phyloP scores from a whole-genome alignment of 1,140 invertebrate genomes.

The Latrodectus geometricus region DNA sequence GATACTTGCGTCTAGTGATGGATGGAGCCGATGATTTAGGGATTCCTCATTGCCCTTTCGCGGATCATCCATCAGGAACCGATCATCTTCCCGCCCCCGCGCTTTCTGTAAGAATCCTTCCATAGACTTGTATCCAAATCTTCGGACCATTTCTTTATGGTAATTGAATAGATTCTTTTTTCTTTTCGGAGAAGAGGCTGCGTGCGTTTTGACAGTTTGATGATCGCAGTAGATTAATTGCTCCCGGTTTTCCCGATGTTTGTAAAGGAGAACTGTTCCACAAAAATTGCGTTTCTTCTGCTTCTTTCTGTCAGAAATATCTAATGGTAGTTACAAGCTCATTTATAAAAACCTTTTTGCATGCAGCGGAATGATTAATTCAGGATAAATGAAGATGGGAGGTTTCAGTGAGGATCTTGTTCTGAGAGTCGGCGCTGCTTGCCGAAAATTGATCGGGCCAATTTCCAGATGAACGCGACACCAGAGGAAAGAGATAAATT shows the following conservation, averaged over 20 bases:
- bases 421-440: no score
- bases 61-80: constrained; percentile 14
- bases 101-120: background rate
- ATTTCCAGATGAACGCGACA: no score
- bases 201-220: constrained; percentile 18
- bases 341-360: constrained; percentile 10
- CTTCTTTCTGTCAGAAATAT: constrained; percentile 14
- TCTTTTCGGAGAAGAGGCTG: background rate
- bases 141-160: constrained; percentile 5
- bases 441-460: no score
- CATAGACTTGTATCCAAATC: constrained; percentile 3
- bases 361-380: background rate
- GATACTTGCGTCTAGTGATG: background rate
- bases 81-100: constrained; percentile 1
- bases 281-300: background rate
- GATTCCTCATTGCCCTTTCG: constrained; percentile 6
- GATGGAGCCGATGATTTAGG: constrained; percentile 24
- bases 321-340: constrained; percentile 19
- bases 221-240: constrained; percentile 26
- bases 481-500: background rate
- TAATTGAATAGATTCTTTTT: background rate
- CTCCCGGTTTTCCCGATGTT: constrained; percentile 18
- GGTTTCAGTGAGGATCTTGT: background rate
- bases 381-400: background rate
- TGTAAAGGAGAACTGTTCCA: background rate